Evolutionary conservation across 2,888 invertebrate species (phyloP).

Genomic region (Tetrapedia diversipes): DNA sequence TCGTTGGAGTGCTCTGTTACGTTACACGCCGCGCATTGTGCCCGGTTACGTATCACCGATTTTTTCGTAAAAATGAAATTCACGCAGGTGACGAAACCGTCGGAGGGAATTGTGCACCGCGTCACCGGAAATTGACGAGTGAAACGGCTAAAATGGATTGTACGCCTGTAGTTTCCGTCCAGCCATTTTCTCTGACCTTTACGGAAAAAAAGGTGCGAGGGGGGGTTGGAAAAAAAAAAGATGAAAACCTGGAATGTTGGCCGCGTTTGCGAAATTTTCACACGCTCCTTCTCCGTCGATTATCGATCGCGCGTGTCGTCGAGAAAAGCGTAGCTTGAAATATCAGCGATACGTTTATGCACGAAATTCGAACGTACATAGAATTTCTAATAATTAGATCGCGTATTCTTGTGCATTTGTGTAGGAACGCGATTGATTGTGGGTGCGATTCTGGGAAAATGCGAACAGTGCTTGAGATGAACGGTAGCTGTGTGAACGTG

Average conservation of each 20-base stretch:
- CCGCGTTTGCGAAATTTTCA: constrained; percentile 31
- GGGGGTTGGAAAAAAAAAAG: no score
- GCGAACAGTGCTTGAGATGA: no score
- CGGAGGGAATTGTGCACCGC: constrained; percentile 19
- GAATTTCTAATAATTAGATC: no score
- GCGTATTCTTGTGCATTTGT: no score
- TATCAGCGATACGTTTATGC: constrained; percentile 20
- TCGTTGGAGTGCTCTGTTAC: no score
- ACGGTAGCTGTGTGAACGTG: no score
- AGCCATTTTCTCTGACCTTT: constrained; percentile 35
- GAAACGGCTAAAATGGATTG: constrained; percentile 53
- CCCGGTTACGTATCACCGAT: no score
- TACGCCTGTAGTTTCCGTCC: constrained; percentile 26
- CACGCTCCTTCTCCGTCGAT: constrained; percentile 1
- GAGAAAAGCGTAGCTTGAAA: constrained; percentile 29
- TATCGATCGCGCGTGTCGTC: constrained; percentile 10
- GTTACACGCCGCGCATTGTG: no score
- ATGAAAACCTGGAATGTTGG: constrained; percentile 24
- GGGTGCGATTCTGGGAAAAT: no score
- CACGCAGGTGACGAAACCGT: constrained; percentile 15
- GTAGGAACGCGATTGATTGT: no score
- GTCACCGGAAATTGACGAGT: constrained; percentile 57
- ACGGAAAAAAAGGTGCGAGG: no score
- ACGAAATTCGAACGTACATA: no score
- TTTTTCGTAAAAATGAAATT: constrained; percentile 53